These are phyloP conservation scores for Arctia plantaginis DNA, from an alignment of 2,888 invertebrate species.

Conservation along the genomic window DNA sequence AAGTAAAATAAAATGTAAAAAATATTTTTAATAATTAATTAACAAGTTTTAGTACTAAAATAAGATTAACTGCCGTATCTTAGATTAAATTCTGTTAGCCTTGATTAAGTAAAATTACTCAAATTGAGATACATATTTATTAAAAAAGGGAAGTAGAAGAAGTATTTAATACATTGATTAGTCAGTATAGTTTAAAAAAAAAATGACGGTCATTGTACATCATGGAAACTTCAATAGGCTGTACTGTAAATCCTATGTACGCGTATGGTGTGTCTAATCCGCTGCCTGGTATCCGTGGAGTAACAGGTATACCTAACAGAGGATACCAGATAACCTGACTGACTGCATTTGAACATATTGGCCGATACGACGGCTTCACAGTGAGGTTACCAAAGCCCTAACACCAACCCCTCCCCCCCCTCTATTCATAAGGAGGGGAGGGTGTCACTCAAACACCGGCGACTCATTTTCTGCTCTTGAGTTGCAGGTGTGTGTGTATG, in stretches of 20 bases:
- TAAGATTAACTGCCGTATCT: not conserved
- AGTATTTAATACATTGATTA: not conserved
- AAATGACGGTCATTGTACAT: not conserved
- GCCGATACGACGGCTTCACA: not conserved
- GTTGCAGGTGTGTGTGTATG: not conserved
- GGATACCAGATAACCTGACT: not conserved
- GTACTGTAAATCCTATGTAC: not conserved
- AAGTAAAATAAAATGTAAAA: no score
- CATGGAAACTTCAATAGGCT: not conserved
- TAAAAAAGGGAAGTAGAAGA: not conserved
- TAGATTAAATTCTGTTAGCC: not conserved
- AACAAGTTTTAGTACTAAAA: not conserved
- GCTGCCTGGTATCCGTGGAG: not conserved
- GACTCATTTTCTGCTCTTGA: not conserved
- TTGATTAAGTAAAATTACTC: not conserved
- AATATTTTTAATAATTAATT: not conserved
- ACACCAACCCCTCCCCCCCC: not conserved
- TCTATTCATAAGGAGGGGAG: not conserved
- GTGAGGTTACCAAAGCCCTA: not conserved
- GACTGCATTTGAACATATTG: not conserved
- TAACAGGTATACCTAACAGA: not conserved
- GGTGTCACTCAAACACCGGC: not conserved
- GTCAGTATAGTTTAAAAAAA: not conserved
- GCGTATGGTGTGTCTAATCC: not conserved
- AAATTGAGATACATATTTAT: not conserved